Percentiles rank a stretch among this genome's conserved stretches.
phyloP scores from a whole-genome alignment of 2,888 invertebrate genomes.

The Taphrorychus bicolor region DNA sequence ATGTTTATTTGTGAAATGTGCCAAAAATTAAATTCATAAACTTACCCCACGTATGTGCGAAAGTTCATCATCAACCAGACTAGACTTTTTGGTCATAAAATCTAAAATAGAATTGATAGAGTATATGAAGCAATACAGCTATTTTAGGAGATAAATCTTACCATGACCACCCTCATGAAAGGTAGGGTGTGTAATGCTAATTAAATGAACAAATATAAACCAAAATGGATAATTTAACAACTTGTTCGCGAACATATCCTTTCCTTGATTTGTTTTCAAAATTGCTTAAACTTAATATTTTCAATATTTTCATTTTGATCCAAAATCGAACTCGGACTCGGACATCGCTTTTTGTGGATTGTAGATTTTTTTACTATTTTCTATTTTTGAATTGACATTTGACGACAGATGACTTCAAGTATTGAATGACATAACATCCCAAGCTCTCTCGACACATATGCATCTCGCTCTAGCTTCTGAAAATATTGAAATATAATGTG shows the following conservation, averaged over 20 bases:
- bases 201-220: slow-evolving; percentile 72
- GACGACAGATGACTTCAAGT: too few relatives aligned
- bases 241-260: slow-evolving; percentile 57
- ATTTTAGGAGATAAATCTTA: slow-evolving; percentile 56
- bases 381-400: too few relatives aligned
- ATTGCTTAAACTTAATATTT: slow-evolving; percentile 15
- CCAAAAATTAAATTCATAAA: too few relatives aligned
- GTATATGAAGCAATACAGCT: slow-evolving; percentile 6
- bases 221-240: slow-evolving; percentile 72
- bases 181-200: slow-evolving; percentile 73
- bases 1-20: too few relatives aligned
- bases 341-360: slow-evolving; percentile 3
- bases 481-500: too few relatives aligned
- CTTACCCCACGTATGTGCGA: slow-evolving; percentile 64
- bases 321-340: background rate
- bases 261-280: slow-evolving; percentile 18
- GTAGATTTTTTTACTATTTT: background rate
- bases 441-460: too few relatives aligned
- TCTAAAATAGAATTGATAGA: slow-evolving; percentile 64
- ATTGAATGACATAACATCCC: too few relatives aligned
- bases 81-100: slow-evolving; percentile 74
- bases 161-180: slow-evolving; percentile 78
- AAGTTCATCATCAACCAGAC: slow-evolving; percentile 72
- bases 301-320: slow-evolving; percentile 38
- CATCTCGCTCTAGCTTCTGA: too few relatives aligned